Evolutionary conservation across 2,113 vertebrate species (phyloP).

Genomic region (Pionites leucogaster): DNA sequence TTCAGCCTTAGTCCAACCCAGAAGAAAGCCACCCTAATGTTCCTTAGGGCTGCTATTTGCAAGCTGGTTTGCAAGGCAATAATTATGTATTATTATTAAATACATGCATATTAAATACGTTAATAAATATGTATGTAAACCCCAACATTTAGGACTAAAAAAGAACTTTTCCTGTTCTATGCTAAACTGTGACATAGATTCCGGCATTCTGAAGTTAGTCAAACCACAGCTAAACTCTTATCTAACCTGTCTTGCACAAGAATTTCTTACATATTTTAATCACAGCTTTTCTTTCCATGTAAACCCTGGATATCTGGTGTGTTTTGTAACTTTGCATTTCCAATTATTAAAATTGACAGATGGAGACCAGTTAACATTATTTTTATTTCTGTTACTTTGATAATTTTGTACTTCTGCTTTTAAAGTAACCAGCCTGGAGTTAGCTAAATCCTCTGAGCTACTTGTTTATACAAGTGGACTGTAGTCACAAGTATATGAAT

Average conservation of each 20-base stretch:
- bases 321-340: neutral
- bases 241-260: neutral
- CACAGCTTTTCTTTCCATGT: neutral
- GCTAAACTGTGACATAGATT: neutral
- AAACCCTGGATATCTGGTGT: neutral
- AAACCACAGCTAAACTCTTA: neutral
- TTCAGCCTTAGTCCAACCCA: neutral
- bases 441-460: constrained; percentile 41
- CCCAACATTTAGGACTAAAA: neutral
- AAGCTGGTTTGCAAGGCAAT: neutral
- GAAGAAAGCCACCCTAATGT: neutral
- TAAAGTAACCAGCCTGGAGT: constrained; percentile 24
- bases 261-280: neutral
- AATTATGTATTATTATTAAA: neutral
- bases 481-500: neutral
- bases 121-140: neutral
- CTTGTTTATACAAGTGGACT: constrained; percentile 28
- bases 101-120: neutral
- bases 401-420: constrained; percentile 39
- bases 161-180: neutral
- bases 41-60: neutral
- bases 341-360: constrained; percentile 49
- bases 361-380: neutral
- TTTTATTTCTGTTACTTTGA: constrained; percentile 4
- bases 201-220: neutral